These are phyloP conservation scores for Stenodera caucasica DNA, from an alignment of 2,888 invertebrate species.

Conservation along the genomic window DNA sequence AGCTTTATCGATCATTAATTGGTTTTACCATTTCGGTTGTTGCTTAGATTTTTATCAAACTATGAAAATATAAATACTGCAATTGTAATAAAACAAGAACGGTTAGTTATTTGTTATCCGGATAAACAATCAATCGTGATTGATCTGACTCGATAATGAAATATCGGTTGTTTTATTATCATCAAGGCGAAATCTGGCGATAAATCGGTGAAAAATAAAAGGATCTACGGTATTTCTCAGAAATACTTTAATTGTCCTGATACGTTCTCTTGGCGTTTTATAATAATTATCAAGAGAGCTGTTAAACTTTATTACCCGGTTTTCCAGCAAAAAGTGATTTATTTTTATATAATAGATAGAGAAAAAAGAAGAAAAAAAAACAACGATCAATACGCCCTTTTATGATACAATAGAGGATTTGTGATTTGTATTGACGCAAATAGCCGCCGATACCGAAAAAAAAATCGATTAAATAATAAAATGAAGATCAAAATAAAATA, in stretches of 20 bases:
- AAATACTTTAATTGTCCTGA: slow-evolving; percentile 33
- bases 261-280: slow-evolving; percentile 35
- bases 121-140: slow-evolving; percentile 5
- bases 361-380: neutral
- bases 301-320: slow-evolving; percentile 33
- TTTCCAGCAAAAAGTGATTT: slow-evolving; percentile 33
- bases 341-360: slow-evolving; percentile 28
- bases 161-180: no score
- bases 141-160: no score
- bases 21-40: slow-evolving; percentile 3
- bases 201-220: neutral
- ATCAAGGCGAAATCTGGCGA: slow-evolving; percentile 1
- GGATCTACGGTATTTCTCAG: slow-evolving; percentile 26
- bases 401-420: no score
- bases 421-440: no score
- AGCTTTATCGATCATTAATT: slow-evolving; percentile 8
- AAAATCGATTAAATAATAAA: no score
- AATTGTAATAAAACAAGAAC: neutral
- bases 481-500: no score
- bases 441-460: no score
- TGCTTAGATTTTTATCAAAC: neutral
- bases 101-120: neutral
- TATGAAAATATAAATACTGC: neutral
- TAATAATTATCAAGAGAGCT: slow-evolving; percentile 36
- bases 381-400: neutral